A percentile compares a stretch with the other conserved stretches of the same genome.
phyloP scores from a whole-genome alignment of 2,797 vertebrate genomes.

The Sebastes goodei region DNA sequence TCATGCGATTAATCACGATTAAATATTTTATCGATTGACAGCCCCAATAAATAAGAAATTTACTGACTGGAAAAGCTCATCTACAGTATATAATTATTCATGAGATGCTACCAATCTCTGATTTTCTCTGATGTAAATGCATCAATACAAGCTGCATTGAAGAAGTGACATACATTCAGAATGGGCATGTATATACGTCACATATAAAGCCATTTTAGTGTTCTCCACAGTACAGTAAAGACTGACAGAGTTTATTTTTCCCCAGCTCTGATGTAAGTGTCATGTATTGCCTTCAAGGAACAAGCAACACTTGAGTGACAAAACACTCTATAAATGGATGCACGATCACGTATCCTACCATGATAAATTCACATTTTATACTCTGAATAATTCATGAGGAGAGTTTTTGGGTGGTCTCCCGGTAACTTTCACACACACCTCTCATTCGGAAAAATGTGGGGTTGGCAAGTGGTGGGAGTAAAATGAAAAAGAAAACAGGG shows the following conservation, averaged over 20 bases:
- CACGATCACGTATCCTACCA: slow-evolving; percentile 66
- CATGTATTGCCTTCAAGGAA: slow-evolving; percentile 35
- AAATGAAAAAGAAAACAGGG: slow-evolving; percentile 30
- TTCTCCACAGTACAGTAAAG: neutral
- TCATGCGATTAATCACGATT: too few species aligned
- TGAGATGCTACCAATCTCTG: neutral
- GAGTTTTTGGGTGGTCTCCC: slow-evolving; percentile 35
- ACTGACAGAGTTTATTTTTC: neutral
- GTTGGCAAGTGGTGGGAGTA: slow-evolving; percentile 19
- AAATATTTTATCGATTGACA: too few species aligned
- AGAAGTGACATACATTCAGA: neutral
- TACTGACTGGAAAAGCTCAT: neutral
- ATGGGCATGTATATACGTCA: neutral
- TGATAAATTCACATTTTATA: slow-evolving; percentile 30
- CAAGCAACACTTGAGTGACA: slow-evolving; percentile 35
- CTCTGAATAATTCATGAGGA: slow-evolving; percentile 68
- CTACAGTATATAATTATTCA: neutral
- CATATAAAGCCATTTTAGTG: neutral
- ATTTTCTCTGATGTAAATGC: slow-evolving; percentile 13
- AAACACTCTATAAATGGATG: slow-evolving; percentile 66
- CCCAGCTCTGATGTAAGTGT: slow-evolving; percentile 10
- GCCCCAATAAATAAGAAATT: neutral
- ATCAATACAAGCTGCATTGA: neutral
- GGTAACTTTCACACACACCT: slow-evolving; percentile 35
- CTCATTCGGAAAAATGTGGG: slow-evolving; percentile 19